A percentile compares a stretch with the other conserved stretches of the same genome.
phyloP scores from a whole-genome alignment of 2,888 invertebrate genomes.

The Acrobeloides nanus region DNA sequence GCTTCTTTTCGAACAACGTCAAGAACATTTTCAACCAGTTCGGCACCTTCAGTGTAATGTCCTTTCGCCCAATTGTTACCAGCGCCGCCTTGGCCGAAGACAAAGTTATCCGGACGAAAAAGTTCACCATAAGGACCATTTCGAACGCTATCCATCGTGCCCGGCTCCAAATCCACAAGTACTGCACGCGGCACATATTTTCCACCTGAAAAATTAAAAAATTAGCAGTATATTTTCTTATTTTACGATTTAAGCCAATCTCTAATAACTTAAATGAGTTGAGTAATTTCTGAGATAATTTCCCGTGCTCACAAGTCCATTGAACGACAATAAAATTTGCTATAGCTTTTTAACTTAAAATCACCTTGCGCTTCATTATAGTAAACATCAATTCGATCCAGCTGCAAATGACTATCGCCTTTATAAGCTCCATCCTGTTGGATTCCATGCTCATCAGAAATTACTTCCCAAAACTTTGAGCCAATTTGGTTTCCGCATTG shows the following conservation, averaged over 20 bases:
- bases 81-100: conserved; percentile 63
- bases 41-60: conserved; percentile 80
- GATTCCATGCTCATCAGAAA: conserved; percentile 31
- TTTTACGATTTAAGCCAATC: too few species aligned
- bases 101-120: conserved; percentile 86
- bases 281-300: too few species aligned
- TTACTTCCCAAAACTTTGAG: conserved; percentile 30
- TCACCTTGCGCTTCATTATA: conserved; percentile 24
- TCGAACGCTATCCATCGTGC: conserved; percentile 92
- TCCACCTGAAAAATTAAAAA: too few species aligned
- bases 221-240: too few species aligned
- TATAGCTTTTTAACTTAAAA: too few species aligned
- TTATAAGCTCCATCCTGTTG: conserved; percentile 59
- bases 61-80: conserved; percentile 69
- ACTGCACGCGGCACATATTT: conserved; percentile 90
- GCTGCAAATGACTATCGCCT: conserved; percentile 71
- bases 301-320: too few species aligned
- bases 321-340: too few species aligned
- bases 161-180: conserved; percentile 87
- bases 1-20: conserved; percentile 69
- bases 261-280: too few species aligned
- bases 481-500: too few species aligned
- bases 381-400: conserved; percentile 67
- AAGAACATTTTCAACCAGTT: conserved; percentile 62
- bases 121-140: conserved; percentile 88